Evolutionary conservation across 2,888 invertebrate genomes (phyloP), one percentile per base, ranked within the genome.

Genomic region (Drosophila meridionalis): DNA sequence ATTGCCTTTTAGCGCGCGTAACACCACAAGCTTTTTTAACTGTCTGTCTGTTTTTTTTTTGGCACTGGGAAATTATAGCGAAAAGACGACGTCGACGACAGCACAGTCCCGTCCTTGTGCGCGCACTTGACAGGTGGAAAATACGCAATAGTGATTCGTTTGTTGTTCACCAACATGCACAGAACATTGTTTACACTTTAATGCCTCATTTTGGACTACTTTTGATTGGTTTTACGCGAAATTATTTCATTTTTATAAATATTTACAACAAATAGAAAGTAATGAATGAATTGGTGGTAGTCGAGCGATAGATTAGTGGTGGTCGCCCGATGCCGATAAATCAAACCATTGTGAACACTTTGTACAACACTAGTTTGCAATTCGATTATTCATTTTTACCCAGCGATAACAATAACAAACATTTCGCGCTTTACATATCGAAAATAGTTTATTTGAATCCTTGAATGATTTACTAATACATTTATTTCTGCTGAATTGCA

Each of bases 261-360:
- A 87, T 83, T 85, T 87, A 83, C 83, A 83, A 87, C 76, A 82
- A 83, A 84, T 87, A 83, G 83, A 83, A 87, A 83, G 87, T 83
- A 84, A 84, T 80, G 78, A 80, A 77, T 80, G 77, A 77, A 67
- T 76, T 67, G 66, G 45, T 80, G 80, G 77, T 48, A 71, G 67
- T 61, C 60, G 50, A 11, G n/a, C 79, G 71, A 79, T 78, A 57
- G 20, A 55, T 14, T 75, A 47, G 79, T 75, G 59, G 53, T 7
- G 30, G 32, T n/a, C 8, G 30, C 0, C 6, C 47, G 60, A 74
- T 62, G 5, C 8, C 79, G 58, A 62, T 70, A 14, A 26, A 0
- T 26, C 1, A 11, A 12, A 7, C 20, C 5, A 48, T 42, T 42
- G 28, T 42, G 26, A 36, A n/a, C n/a, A 1, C 4, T 9, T n/a